Percentiles rank a stretch among this genome's conserved stretches.
These are phyloP conservation scores for Stenchaetothrips biformis DNA, from an alignment of 2,888 invertebrate species.

Conservation along the genomic window DNA sequence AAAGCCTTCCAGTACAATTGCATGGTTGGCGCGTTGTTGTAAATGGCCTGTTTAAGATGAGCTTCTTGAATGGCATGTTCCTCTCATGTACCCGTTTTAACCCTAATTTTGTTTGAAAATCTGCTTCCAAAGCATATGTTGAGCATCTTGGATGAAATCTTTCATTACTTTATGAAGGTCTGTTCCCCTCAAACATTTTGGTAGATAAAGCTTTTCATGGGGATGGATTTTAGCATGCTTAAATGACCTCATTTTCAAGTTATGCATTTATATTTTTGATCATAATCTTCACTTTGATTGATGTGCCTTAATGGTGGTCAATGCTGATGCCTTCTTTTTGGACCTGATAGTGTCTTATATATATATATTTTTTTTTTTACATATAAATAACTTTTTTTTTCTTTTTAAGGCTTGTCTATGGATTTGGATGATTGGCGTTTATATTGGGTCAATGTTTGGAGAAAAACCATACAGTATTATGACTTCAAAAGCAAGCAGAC, in stretches of 20 bases:
- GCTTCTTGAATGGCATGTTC: background rate
- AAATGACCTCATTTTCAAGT: background rate
- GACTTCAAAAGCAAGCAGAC: constrained; percentile 49
- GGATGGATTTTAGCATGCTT: background rate
- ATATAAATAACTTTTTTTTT: constrained; percentile 29
- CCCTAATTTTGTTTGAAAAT: background rate
- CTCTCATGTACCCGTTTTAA: background rate
- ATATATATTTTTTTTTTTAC: constrained; percentile 26
- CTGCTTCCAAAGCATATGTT: background rate
- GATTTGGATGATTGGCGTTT: constrained; percentile 57
- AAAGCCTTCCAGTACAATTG: constrained; percentile 29
- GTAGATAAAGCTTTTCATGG: too few relatives aligned
- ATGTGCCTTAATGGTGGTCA: too few relatives aligned
- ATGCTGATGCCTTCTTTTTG: too few relatives aligned
- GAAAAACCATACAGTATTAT: constrained; percentile 58
- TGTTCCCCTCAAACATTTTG: too few relatives aligned
- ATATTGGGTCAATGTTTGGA: constrained; percentile 64
- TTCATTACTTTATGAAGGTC: background rate
- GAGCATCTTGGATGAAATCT: constrained; percentile 25
- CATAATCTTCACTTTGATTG: too few relatives aligned
- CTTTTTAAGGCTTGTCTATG: constrained; percentile 54
- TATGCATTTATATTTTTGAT: too few relatives aligned
- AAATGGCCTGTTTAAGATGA: background rate
- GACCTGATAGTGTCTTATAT: too few relatives aligned
- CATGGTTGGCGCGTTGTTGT: constrained; percentile 6